Evolutionary conservation across 2,113 vertebrate species (phyloP).

Genomic region (Egretta garzetta): DNA sequence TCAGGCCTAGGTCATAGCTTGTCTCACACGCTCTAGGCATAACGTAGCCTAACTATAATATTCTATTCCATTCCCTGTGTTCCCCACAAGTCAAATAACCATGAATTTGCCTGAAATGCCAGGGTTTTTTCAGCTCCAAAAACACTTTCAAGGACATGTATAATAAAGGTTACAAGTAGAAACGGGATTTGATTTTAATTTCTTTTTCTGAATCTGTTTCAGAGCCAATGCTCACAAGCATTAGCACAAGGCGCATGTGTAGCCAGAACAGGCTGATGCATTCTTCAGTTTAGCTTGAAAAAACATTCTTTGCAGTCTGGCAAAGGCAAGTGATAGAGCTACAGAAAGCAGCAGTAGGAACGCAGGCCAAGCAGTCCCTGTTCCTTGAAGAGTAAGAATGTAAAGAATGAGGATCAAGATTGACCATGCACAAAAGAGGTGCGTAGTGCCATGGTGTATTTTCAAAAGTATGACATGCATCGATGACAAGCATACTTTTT

Average conservation of each 20-base stretch:
- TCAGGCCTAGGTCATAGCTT: not conserved
- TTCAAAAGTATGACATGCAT: not conserved
- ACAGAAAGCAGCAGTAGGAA: not conserved
- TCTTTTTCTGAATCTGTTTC: not conserved
- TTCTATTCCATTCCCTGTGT: not conserved
- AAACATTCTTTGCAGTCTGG: not conserved
- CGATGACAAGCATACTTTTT: not conserved
- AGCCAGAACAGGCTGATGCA: not conserved
- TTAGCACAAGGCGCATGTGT: not conserved
- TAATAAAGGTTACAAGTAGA: not conserved
- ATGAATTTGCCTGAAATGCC: not conserved
- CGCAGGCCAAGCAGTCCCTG: not conserved
- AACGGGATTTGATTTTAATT: not conserved
- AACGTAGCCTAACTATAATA: not conserved
- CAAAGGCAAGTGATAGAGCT: not conserved
- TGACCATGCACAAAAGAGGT: not conserved
- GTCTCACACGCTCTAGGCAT: not conserved
- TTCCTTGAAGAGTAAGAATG: not conserved
- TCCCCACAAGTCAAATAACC: fast-evolving
- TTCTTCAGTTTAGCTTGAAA: not conserved
- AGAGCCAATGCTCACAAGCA: not conserved
- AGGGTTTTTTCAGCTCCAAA: not conserved
- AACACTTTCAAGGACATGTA: not conserved
- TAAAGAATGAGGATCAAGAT: not conserved
- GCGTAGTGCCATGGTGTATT: not conserved